Evolutionary conservation across 2,888 invertebrate genomes (phyloP).

Genomic region (Sisyra nigra): DNA sequence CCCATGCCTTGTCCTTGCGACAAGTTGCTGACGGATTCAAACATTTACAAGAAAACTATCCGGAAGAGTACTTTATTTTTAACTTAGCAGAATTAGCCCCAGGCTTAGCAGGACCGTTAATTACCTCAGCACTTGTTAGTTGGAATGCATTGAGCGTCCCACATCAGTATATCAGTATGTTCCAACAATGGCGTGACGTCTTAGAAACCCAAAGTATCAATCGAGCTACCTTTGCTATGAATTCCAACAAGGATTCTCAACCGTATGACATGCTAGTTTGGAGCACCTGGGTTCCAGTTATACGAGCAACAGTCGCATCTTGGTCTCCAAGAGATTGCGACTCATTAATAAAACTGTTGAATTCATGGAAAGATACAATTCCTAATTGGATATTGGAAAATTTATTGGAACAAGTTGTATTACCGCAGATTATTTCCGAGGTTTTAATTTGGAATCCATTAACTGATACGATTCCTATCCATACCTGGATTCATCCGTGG

Average conservation of each 20-base stretch:
- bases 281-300: slow-evolving; percentile 80
- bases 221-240: slow-evolving; percentile 28
- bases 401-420: slow-evolving; percentile 63
- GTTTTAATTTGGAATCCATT: slow-evolving; percentile 91
- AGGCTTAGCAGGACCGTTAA: slow-evolving; percentile 65
- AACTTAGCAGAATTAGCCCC: slow-evolving; percentile 71
- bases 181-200: slow-evolving; percentile 55
- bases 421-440: slow-evolving; percentile 56
- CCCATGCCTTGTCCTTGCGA: slow-evolving; percentile 35
- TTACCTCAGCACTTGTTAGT: slow-evolving; percentile 53
- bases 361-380: slow-evolving; percentile 63
- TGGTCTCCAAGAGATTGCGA: slow-evolving; percentile 78
- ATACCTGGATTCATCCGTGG: slow-evolving; percentile 97
- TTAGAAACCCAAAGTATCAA: slow-evolving; percentile 25
- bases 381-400: slow-evolving; percentile 74
- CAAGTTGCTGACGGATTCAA: slow-evolving; percentile 40
- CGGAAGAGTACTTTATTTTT: slow-evolving; percentile 68
- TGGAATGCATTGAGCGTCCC: slow-evolving; percentile 71
- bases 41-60: slow-evolving; percentile 40
- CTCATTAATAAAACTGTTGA: slow-evolving; percentile 60
- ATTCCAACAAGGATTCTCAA: slow-evolving; percentile 33
- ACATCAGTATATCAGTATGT: slow-evolving; percentile 41
- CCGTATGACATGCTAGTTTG: slow-evolving; percentile 75
- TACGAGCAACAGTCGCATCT: slow-evolving; percentile 50
- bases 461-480: slow-evolving; percentile 87